Percentiles rank a stretch among this genome's conserved stretches.
Conservation (phyloP, 2,797 vertebrate genomes). For the Rachycentron canadum region DNA sequence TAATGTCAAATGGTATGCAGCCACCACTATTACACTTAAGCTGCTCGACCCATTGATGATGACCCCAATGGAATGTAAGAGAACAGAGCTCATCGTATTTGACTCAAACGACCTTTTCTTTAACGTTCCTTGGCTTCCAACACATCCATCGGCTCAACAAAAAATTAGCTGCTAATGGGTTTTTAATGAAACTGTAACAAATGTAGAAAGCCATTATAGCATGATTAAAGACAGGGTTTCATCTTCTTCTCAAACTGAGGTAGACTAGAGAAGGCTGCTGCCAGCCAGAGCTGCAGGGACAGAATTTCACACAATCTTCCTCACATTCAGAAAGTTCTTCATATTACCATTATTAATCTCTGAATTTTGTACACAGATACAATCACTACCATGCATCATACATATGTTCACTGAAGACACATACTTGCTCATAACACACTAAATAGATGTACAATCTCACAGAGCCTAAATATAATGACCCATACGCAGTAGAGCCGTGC, state of each 20-base stretch:
- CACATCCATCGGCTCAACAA: constrained; percentile 74
- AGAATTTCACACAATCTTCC: constrained; percentile 39
- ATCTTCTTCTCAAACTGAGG: constrained; percentile 61
- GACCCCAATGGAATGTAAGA: constrained; percentile 61
- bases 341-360: constrained; percentile 2
- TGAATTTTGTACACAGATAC: constrained; percentile 8
- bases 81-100: constrained; percentile 61
- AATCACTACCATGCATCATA: constrained; percentile 10
- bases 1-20: constrained; percentile 68
- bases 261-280: constrained; percentile 29
- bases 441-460: constrained; percentile 6
- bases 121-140: constrained; percentile 63
- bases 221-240: constrained; percentile 79
- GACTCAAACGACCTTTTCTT: constrained; percentile 73
- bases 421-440: constrained; percentile 16
- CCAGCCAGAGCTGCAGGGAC: constrained; percentile 23
- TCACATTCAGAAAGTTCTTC: constrained; percentile 1
- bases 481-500: constrained; percentile 47
- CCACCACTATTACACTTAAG: constrained; percentile 68
- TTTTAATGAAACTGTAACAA: constrained; percentile 85
- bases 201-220: constrained; percentile 78
- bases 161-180: constrained; percentile 80
- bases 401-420: constrained; percentile 2
- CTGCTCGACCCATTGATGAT: constrained; percentile 59
- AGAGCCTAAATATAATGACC: constrained; percentile 42